phyloP scores from a whole-genome alignment of 2,888 invertebrate species.

The Nomada flava region DNA sequence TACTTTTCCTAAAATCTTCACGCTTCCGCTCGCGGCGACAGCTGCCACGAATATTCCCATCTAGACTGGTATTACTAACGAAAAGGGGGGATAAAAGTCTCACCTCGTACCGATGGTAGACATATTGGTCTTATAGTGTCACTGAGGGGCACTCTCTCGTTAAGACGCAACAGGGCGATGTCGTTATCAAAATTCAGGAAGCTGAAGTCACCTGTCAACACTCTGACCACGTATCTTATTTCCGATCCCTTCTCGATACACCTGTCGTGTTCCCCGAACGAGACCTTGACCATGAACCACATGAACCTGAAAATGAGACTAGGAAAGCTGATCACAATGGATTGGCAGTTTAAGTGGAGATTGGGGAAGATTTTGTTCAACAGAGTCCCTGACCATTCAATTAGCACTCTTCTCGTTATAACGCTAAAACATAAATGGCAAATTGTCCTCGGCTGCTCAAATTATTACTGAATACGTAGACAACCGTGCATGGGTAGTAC shows the following conservation, averaged over 20 bases:
- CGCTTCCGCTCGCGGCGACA: no score
- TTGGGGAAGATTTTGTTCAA: not conserved
- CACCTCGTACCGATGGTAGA: conserved; percentile 89
- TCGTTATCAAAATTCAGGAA: conserved; percentile 95
- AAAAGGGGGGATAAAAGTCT: conserved; percentile 65
- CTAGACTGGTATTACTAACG: no score
- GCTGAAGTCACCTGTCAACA: conserved; percentile 92
- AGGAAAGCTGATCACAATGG: conserved; percentile 67
- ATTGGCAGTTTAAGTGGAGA: conserved; percentile 7
- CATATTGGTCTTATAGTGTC: conserved; percentile 93
- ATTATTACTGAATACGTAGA: no score
- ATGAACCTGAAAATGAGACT: conserved; percentile 89
- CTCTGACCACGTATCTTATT: conserved; percentile 89
- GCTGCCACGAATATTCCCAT: no score
- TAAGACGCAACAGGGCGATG: conserved; percentile 92
- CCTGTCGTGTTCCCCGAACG: conserved; percentile 94
- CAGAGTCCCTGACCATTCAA: no score
- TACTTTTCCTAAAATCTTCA: no score
- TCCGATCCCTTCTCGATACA: conserved; percentile 91
- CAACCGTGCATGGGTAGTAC: no score
- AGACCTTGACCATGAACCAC: conserved; percentile 97
- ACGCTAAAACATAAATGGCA: no score
- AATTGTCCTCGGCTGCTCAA: no score
- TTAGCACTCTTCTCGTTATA: no score
- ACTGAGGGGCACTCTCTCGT: conserved; percentile 92